A percentile compares a stretch with the other conserved stretches of the same genome.
Evolutionary conservation across 2,113 vertebrate genomes (phyloP).

Genomic region (Maccullochella peelii): DNA sequence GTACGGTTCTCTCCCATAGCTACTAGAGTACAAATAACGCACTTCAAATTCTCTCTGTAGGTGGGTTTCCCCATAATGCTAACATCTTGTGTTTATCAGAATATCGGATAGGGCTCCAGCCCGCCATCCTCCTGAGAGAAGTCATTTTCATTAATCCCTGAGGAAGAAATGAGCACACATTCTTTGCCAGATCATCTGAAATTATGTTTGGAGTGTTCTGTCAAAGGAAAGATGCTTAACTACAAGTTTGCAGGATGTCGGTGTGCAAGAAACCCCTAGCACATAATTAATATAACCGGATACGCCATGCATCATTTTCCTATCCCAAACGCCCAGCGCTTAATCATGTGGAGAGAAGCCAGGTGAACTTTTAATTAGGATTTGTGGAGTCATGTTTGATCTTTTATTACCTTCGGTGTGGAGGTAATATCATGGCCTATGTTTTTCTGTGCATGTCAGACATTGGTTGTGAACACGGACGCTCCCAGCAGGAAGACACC

Average conservation of each 20-base stretch:
- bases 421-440: constrained; percentile 25
- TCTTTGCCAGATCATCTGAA: not conserved
- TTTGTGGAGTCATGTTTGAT: constrained; percentile 56
- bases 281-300: constrained; percentile 57
- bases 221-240: not conserved
- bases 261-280: constrained; percentile 33
- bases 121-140: constrained; percentile 2
- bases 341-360: constrained; percentile 56
- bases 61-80: not conserved
- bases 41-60: not conserved
- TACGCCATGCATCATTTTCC: constrained; percentile 61
- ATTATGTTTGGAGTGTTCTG: constrained; percentile 1
- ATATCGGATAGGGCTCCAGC: not conserved
- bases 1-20: not conserved
- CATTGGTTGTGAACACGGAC: not conserved
- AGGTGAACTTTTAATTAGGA: constrained; percentile 60
- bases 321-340: constrained; percentile 43
- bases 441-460: constrained; percentile 24
- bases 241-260: constrained; percentile 36
- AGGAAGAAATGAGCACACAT: constrained; percentile 10
- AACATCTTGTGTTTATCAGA: constrained; percentile 11
- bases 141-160: not conserved
- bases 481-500: not conserved
- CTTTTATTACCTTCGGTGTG: constrained; percentile 45
- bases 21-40: not conserved